phyloP scores from a whole-genome alignment of 2,113 vertebrate species.

The Sterna hirundo region DNA sequence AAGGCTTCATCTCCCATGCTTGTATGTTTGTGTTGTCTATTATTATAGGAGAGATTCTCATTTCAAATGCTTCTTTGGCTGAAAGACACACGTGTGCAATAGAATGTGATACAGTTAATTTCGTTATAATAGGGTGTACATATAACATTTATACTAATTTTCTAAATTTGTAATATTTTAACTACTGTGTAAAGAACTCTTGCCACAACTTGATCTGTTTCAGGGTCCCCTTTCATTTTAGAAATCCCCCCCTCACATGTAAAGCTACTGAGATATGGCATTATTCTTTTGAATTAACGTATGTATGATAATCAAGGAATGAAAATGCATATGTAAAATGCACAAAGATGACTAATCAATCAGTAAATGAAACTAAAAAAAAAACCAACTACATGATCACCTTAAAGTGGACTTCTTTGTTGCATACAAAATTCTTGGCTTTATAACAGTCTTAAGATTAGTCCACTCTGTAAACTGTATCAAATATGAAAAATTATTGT shows the following conservation, averaged over 20 bases:
- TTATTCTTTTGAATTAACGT: neutral
- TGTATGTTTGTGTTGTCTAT: conserved; percentile 98
- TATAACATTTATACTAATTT: neutral
- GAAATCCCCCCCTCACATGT: neutral
- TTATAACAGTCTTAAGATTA: conserved; percentile 63
- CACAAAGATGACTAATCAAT: conserved; percentile 14
- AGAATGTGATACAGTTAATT: neutral
- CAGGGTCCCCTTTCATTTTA: neutral
- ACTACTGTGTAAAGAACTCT: neutral
- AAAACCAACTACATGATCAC: conserved; percentile 25
- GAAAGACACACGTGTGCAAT: conserved; percentile 60
- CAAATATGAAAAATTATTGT: conserved; percentile 58
- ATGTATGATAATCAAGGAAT: neutral
- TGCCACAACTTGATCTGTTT: neutral
- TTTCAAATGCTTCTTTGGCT: conserved; percentile 93
- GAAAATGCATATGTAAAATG: conserved; percentile 32
- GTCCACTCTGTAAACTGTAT: conserved; percentile 55
- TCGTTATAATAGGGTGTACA: neutral
- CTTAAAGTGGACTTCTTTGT: conserved; percentile 60
- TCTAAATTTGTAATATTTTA: neutral
- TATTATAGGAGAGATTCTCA: conserved; percentile 86
- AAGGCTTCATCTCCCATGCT: conserved; percentile 98
- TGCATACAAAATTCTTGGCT: conserved; percentile 57
- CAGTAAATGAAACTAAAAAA: conserved; percentile 31
- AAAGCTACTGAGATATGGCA: neutral